Evolutionary conservation across 2,797 vertebrate species (phyloP), one percentile per base, ranked within the genome.

Genomic region (Spea hammondii): DNA sequence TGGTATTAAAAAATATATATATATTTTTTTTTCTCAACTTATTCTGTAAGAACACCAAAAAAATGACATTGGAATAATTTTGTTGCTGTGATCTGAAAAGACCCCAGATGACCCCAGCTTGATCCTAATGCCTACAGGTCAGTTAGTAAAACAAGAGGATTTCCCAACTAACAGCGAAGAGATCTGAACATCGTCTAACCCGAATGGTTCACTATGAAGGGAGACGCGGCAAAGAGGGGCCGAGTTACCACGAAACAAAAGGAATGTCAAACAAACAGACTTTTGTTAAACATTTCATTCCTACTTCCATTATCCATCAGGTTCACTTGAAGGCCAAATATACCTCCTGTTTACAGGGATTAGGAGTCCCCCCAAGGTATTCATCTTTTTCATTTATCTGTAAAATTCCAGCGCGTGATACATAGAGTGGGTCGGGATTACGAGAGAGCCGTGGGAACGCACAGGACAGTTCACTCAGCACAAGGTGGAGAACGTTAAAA

Each of bases 281-380:
- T 87, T 84, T 85, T 79, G 83, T 88, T 84, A 89, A 89, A 86
- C 85, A 86, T 82, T 84, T 83, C 83, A 84, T 86, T 85, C 84
- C 83, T 87, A 82, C 83, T 81, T 82, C 84, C 83, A 85, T 86
- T 89, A 88, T 55, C 78, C 66, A 44, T 53, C 59, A 86, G 70
- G 86, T 86, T 91, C 88, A 89, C 71, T 82, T 76, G 79, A 77
- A 88, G 86, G 86, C 85, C 86, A 91, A 83, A 80, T 84, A 66
- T 69, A 84, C 67, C 87, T 82, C 78, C 80, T 84, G 44, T 87
- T 86, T 86, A 88, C 79, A 78, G 85, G 84, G 57, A 4, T 6
- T n/a, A 50, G 75, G 47, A 14, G 32, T 13, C 72, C 12, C 17
- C 5, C 51, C 11, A n/a, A 62, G 49, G 47, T 32, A 51, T 74